These are phyloP conservation scores for Pardalotus punctatus DNA, from an alignment of 2,113 vertebrate species.

Conservation along the genomic window DNA sequence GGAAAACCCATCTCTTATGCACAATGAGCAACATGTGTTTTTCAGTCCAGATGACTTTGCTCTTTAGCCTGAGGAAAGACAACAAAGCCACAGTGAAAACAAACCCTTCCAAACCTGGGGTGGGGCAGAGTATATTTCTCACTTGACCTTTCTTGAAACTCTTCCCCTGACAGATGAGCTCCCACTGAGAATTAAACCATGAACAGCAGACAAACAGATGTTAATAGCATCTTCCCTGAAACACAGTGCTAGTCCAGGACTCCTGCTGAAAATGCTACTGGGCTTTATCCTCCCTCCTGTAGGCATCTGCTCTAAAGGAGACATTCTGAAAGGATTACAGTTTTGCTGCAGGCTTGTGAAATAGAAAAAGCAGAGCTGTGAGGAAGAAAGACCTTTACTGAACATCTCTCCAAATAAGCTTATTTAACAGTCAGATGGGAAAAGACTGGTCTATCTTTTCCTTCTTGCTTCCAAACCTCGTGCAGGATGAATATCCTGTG, in stretches of 20 bases:
- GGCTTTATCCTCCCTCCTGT: not conserved
- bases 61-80: not conserved
- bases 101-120: not conserved
- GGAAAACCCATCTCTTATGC: not conserved
- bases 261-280: constrained; percentile 41
- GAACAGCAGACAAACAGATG: constrained; percentile 29
- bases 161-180: not conserved
- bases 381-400: not conserved
- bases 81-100: constrained; percentile 1
- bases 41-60: not conserved
- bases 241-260: not conserved
- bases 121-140: not conserved
- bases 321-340: not conserved
- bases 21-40: not conserved
- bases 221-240: not conserved
- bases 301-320: not conserved
- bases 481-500: not conserved
- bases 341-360: not conserved
- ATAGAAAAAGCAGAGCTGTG: not conserved
- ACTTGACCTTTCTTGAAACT: constrained; percentile 26
- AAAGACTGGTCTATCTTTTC: not conserved
- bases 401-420: not conserved
- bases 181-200: not conserved
- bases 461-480: not conserved
- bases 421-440: not conserved